A percentile compares a stretch with the other conserved stretches of the same genome.
Conservation (phyloP, 2,797 vertebrate genomes). For the Sparus aurata region DNA sequence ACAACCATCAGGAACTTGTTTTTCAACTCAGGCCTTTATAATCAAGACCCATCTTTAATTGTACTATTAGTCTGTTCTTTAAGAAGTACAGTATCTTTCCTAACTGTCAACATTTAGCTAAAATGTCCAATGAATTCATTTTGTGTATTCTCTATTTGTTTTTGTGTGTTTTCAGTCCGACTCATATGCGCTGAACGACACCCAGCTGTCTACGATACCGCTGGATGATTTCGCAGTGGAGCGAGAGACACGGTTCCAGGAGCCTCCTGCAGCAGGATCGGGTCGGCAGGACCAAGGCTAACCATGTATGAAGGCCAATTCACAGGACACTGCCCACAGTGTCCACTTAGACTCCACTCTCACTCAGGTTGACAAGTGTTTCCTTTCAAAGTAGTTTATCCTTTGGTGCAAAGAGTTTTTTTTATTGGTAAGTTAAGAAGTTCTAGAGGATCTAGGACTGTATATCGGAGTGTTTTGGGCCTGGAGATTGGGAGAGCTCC, state of each 20-base stretch:
- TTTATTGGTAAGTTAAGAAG: conserved; percentile 77
- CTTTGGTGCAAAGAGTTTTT: conserved; percentile 82
- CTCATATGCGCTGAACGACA: conserved; percentile 79
- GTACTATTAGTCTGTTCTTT: no score
- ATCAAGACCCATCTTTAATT: no score
- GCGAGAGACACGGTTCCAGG: conserved; percentile 82
- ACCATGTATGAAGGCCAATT: conserved; percentile 76
- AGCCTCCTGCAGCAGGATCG: conserved; percentile 58
- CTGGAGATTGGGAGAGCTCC: conserved; percentile 57
- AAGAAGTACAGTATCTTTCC: no score
- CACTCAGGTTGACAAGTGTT: conserved; percentile 94
- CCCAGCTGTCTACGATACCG: conserved; percentile 88
- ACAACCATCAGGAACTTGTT: no score
- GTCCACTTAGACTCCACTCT: conserved; percentile 84
- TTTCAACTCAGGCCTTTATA: no score
- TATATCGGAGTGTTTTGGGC: conserved; percentile 56
- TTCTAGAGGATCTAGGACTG: conserved; percentile 74
- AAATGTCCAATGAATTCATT: not conserved
- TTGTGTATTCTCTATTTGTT: not conserved
- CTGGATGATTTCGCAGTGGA: conserved; percentile 87
- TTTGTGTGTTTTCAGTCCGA: conserved; percentile 76
- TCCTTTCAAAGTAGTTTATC: conserved; percentile 74
- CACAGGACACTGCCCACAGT: conserved; percentile 68
- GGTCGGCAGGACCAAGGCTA: conserved; percentile 86
- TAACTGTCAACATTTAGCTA: not conserved